A percentile compares a stretch with the other conserved stretches of the same genome.
Evolutionary conservation across 2,113 vertebrate genomes (phyloP).

Genomic region (Bostrychus sinensis): DNA sequence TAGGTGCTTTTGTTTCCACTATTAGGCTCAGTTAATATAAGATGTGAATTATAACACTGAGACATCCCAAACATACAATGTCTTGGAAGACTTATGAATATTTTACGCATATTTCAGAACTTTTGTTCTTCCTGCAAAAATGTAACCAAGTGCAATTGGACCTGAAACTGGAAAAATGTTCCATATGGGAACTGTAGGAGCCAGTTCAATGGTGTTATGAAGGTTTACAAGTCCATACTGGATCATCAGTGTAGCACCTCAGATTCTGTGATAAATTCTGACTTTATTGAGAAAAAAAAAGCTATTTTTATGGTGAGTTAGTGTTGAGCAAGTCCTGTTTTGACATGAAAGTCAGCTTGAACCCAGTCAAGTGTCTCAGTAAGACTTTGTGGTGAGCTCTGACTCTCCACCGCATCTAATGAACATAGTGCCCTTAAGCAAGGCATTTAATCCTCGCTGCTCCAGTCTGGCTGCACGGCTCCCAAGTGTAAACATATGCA

Average conservation of each 20-base stretch:
- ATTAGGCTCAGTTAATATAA: constrained; percentile 1
- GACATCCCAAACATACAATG: constrained; percentile 10
- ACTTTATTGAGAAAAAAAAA: constrained; percentile 21
- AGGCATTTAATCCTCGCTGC: constrained; percentile 18
- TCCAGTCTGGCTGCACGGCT: constrained; percentile 1
- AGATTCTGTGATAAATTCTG: constrained; percentile 12
- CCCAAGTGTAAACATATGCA: constrained; percentile 14
- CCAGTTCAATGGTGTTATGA: constrained; percentile 31
- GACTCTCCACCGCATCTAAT: background rate
- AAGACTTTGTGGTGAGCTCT: constrained; percentile 9
- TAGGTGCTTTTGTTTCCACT: background rate
- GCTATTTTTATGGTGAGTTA: background rate
- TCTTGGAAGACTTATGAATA: constrained; percentile 45
- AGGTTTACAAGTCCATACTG: constrained; percentile 29
- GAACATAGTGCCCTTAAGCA: constrained; percentile 9
- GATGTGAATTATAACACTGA: constrained; percentile 7
- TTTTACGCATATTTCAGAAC: constrained; percentile 30
- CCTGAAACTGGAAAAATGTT: constrained; percentile 25
- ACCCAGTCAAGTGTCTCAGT: background rate
- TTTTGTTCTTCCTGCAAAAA: constrained; percentile 15
- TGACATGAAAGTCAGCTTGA: constrained; percentile 15
- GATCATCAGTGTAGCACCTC: constrained; percentile 22
- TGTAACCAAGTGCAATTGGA: constrained; percentile 36
- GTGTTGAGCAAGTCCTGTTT: constrained; percentile 5
- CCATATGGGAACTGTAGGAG: constrained; percentile 16